Evolutionary conservation across 92 coral and sea anemone species (phyloP).

Genomic region (Ricordea florida): DNA sequence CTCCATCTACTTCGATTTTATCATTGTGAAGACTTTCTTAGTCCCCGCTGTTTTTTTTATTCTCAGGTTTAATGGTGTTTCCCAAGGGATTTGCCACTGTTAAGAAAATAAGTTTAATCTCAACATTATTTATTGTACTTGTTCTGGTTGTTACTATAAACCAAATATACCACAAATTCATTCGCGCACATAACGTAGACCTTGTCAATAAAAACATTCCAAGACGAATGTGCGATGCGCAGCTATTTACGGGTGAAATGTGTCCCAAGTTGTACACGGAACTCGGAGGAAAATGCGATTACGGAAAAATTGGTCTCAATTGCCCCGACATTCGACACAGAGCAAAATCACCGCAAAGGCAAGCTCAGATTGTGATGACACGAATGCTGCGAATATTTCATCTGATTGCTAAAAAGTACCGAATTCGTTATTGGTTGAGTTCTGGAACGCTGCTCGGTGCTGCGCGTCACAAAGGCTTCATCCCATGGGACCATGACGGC

Average conservation of each 20-base stretch:
- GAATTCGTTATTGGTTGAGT: constrained; percentile 55
- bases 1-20: no score
- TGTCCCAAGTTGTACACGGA: constrained; percentile 60
- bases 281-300: constrained; percentile 39
- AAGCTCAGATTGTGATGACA: constrained; percentile 54
- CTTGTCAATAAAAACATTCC: neutral
- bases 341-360: constrained; percentile 12
- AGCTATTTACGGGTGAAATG: constrained; percentile 50
- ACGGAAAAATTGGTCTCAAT: neutral
- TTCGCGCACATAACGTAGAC: neutral
- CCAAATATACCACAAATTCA: no score
- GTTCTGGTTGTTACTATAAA: neutral
- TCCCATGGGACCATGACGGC: constrained; percentile 73
- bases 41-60: no score
- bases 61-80: no score
- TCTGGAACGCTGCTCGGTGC: constrained; percentile 70
- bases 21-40: no score
- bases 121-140: neutral
- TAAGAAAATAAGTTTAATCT: no score
- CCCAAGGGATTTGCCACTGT: no score
- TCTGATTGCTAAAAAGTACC: constrained; percentile 49
- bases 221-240: neutral
- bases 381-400: constrained; percentile 59
- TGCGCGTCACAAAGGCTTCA: constrained; percentile 61
- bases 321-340: constrained; percentile 70